Evolutionary conservation across 1,140 invertebrate species (phyloP).

Genomic region (Polypedilum pembai): DNA sequence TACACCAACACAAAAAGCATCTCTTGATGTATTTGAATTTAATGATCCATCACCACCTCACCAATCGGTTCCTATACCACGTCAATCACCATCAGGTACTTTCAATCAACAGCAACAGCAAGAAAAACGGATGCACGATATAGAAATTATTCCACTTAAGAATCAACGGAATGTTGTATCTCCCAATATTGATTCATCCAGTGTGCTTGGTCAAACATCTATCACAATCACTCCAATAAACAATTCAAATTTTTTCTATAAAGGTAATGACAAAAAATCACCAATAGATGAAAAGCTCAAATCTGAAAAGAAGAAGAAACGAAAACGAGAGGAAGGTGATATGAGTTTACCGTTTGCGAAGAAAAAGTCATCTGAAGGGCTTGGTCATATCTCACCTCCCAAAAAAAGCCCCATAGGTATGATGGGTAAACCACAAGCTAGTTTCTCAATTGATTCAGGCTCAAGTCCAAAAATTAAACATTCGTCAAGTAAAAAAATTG

Average conservation of each 20-base stretch:
- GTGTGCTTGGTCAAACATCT: conserved; percentile 32
- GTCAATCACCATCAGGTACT: background rate
- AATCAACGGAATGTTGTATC: conserved; percentile 51
- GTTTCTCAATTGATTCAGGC: background rate
- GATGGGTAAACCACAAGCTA: background rate
- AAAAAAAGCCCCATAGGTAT: background rate
- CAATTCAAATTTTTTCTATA: conserved; percentile 2
- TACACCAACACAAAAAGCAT: conserved; percentile 23
- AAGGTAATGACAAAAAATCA: background rate
- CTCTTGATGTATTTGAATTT: background rate
- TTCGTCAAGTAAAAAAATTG: background rate
- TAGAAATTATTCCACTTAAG: conserved; percentile 59
- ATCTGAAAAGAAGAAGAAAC: conserved; percentile 49
- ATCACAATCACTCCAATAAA: conserved; percentile 33
- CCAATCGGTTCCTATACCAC: background rate
- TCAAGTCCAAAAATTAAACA: conserved; percentile 22
- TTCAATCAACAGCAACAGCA: conserved; percentile 35
- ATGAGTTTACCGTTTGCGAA: conserved; percentile 45
- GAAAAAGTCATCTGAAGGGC: background rate
- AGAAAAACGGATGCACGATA: conserved; percentile 50
- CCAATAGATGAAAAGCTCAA: conserved; percentile 43
- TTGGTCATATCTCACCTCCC: background rate
- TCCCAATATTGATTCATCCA: conserved; percentile 45
- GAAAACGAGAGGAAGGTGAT: conserved; percentile 51
- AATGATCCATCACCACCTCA: background rate